phyloP scores from a whole-genome alignment of 2,888 invertebrate species.

The Petrolisthes manimaculis region DNA sequence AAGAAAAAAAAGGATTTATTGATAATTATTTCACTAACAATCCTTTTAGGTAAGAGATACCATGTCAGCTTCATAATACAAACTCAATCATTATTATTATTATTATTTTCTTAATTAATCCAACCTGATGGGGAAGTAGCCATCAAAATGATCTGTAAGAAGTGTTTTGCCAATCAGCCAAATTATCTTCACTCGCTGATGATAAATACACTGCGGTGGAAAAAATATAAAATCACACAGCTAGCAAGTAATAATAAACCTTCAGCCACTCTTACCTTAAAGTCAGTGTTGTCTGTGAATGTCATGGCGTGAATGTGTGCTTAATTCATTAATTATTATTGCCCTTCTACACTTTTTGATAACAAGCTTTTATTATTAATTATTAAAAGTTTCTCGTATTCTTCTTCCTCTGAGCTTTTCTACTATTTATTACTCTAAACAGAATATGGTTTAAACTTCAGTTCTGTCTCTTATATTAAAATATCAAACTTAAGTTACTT shows the following conservation, averaged over 20 bases:
- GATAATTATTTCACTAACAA: too few species aligned
- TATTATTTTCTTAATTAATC: too few species aligned
- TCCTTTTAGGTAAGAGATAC: too few species aligned
- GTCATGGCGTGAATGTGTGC: slow-evolving; percentile 17
- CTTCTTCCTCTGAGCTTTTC: slow-evolving; percentile 20
- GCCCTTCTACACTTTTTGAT: too few species aligned
- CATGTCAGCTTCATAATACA: too few species aligned
- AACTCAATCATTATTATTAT: too few species aligned
- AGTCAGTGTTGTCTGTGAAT: slow-evolving; percentile 8
- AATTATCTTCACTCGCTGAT: too few species aligned
- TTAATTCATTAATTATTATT: neutral
- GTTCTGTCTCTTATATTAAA: slow-evolving; percentile 13
- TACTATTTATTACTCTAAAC: slow-evolving; percentile 13
- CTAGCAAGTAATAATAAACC: neutral
- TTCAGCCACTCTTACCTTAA: neutral
- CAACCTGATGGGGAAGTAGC: too few species aligned
- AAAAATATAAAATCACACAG: neutral
- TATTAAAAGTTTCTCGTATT: neutral
- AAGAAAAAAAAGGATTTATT: too few species aligned
- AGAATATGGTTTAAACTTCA: slow-evolving; percentile 24
- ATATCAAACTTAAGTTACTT: slow-evolving; percentile 28
- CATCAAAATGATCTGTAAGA: too few species aligned
- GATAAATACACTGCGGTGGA: neutral
- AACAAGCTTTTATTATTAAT: too few species aligned
- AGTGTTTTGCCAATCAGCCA: too few species aligned